Base-by-base conservation (phyloP, 2,797 vertebrate species). In the Anguilla marmorata region DNA sequence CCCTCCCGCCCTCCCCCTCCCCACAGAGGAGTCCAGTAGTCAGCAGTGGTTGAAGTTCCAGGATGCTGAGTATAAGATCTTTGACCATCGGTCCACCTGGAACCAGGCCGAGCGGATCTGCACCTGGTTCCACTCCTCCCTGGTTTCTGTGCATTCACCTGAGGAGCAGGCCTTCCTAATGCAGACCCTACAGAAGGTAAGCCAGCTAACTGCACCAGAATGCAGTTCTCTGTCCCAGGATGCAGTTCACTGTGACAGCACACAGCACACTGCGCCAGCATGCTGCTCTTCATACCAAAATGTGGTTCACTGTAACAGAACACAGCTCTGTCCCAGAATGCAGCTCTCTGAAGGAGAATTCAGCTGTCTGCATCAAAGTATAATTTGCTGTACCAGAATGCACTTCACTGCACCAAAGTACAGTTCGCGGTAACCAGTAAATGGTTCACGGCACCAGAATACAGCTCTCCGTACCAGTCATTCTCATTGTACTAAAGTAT, bases 41-140 rank as follows among this genome's bases (percentile, higher is more conserved):
- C 96, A 95, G 24, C 97, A 98, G 89, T 99, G 98, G 98, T 92
- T 98, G 72, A 94, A 92, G 69, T 98, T 97, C 92, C 96, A 97
- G 94, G 97, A 98, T 85, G 97, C 97, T 0, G 97, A 99, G 87
- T 99, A 99, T 93, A 98, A 96, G 92, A 98, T 99, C 92, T 99
- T 97, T 0, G 97, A 98, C 93, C 98, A 98, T 90, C 98, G 97
- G 86, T 96, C 97, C 72, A 98, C 96, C 0, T 99, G 98, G 98
- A 92, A 95, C n/a, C 98, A 99, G 93, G 98, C 98, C 0, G 96
- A 97, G 93, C 96, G 97, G 88, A 97, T 99, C 95, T 99, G 98
- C 94, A 96, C 97, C 52, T 99, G 98, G 98, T 97, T 97, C 90
- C 93, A 94, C 7, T 97, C 97, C 0, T 96, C 98, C 1, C 94